Conservation (phyloP, 2,113 vertebrate genomes). For the Brienomyrus longianalis region DNA sequence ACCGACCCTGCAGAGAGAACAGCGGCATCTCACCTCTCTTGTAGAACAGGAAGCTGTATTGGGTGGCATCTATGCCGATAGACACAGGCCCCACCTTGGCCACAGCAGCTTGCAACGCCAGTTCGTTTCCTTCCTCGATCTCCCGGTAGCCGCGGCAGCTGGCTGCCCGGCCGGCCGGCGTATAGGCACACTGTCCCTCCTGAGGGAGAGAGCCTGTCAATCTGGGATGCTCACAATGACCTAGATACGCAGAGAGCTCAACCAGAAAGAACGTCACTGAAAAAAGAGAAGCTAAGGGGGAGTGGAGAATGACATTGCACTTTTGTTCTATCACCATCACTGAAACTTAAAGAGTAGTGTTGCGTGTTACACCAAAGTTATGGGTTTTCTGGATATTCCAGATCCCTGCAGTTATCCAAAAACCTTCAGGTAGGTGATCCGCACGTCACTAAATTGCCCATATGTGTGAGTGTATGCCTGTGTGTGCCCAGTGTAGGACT, state of each 20-base stretch:
- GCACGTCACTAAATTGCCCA: background rate
- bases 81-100: conserved; percentile 71
- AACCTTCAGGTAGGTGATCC: background rate
- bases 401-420: background rate
- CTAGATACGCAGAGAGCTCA: background rate
- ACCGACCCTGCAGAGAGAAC: background rate
- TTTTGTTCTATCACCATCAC: background rate
- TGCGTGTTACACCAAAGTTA: background rate
- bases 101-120: conserved; percentile 72
- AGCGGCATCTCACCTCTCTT: conserved; percentile 63
- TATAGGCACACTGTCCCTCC: conserved; percentile 81
- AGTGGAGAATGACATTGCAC: background rate
- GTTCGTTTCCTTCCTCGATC: conserved; percentile 69
- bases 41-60: conserved; percentile 82
- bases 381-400: background rate
- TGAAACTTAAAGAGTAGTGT: background rate
- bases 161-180: conserved; percentile 66
- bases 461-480: background rate
- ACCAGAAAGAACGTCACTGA: background rate
- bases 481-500: background rate
- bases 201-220: conserved; percentile 32
- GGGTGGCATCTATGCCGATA: conserved; percentile 81
- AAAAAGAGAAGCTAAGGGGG: background rate
- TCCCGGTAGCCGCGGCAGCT: conserved; percentile 71
- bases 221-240: background rate